Conservation (phyloP, 2,797 vertebrate species). For the Poeciliopsis turneri region DNA sequence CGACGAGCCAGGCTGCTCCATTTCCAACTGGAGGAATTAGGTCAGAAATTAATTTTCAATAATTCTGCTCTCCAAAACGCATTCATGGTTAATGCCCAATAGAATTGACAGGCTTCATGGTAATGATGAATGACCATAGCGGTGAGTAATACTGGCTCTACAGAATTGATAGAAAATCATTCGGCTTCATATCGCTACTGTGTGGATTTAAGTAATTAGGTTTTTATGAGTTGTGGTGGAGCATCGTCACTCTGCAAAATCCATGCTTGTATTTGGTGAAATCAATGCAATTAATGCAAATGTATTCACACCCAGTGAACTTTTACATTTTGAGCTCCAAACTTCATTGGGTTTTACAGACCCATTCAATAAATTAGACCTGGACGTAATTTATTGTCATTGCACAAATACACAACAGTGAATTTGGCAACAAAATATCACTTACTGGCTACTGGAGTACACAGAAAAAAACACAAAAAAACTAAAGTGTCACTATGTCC, state of each 20-base stretch:
- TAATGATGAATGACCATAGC: conserved; percentile 34
- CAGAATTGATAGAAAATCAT: conserved; percentile 36
- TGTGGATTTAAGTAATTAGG: neutral
- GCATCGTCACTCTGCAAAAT: neutral
- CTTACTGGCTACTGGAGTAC: too few species aligned
- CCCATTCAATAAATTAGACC: too few species aligned
- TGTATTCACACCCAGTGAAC: neutral
- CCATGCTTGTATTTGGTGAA: neutral
- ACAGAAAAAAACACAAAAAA: too few species aligned
- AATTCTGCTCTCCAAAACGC: conserved; percentile 39
- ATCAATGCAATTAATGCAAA: neutral
- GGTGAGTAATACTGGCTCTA: conserved; percentile 22
- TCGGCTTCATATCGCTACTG: conserved; percentile 4
- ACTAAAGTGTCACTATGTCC: too few species aligned
- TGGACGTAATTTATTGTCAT: neutral
- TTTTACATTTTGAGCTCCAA: neutral
- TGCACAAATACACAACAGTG: too few species aligned
- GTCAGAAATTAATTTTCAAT: conserved; percentile 73
- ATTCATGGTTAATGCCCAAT: conserved; percentile 34
- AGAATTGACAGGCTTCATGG: conserved; percentile 45
- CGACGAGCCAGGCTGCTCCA: conserved; percentile 45
- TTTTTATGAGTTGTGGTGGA: neutral
- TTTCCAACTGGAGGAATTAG: conserved; percentile 66
- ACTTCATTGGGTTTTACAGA: neutral
- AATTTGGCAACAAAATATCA: too few species aligned